phyloP scores from a whole-genome alignment of 2,888 invertebrate species.

The Drosophila paramelanica region DNA sequence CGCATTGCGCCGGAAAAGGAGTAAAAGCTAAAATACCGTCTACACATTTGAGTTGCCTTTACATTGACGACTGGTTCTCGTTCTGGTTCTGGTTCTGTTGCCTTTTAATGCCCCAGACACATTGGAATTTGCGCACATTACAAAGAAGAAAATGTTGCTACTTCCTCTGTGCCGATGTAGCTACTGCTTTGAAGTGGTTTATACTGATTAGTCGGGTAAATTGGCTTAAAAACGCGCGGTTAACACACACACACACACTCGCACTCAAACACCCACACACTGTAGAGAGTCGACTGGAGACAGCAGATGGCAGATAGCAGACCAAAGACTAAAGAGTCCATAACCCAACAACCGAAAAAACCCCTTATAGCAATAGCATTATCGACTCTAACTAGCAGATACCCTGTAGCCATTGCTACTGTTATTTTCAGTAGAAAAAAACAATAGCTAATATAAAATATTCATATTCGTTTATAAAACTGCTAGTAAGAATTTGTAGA shows the following conservation, averaged over 20 bases:
- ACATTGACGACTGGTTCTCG: slow-evolving; percentile 45
- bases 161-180: slow-evolving; percentile 27
- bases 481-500: no score
- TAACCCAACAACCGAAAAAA: neutral
- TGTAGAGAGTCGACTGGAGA: slow-evolving; percentile 7
- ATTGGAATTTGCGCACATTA: slow-evolving; percentile 68
- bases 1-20: slow-evolving; percentile 48
- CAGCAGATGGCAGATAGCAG: slow-evolving; percentile 10
- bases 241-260: slow-evolving; percentile 27
- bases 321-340: slow-evolving; percentile 22
- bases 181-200: slow-evolving; percentile 76
- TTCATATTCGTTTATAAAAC: no score
- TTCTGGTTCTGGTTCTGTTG: slow-evolving; percentile 17
- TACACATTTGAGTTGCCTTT: slow-evolving; percentile 50
- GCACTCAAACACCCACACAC: slow-evolving; percentile 1
- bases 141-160: slow-evolving; percentile 63
- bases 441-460: no score
- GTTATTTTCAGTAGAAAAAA: no score
- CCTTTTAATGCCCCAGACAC: slow-evolving; percentile 59
- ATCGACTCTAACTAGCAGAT: neutral
- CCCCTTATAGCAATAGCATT: neutral
- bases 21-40: slow-evolving; percentile 51
- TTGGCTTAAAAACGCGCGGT: slow-evolving; percentile 70
- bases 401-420: slow-evolving; percentile 8
- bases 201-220: slow-evolving; percentile 76